phyloP scores from a whole-genome alignment of 2,797 vertebrate species.

The Tokudaia muenninki region DNA sequence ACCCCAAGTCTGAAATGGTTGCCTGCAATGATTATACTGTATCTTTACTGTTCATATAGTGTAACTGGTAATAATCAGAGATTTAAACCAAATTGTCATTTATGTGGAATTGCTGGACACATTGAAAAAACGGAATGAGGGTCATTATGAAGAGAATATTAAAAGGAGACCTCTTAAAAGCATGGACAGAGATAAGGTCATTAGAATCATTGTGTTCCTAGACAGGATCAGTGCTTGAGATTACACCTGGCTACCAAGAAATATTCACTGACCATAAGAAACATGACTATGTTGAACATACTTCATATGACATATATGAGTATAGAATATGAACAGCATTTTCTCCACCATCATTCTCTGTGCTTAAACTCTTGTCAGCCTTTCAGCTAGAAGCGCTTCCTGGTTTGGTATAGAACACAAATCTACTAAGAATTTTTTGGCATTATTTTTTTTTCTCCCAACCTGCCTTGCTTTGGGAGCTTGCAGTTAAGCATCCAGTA shows the following conservation, averaged over 20 bases:
- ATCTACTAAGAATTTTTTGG: neutral
- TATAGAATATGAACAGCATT: neutral
- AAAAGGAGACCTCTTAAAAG: constrained; percentile 12
- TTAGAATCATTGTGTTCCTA: neutral
- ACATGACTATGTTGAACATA: constrained; percentile 8
- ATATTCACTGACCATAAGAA: neutral
- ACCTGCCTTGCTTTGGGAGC: neutral
- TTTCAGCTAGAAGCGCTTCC: neutral
- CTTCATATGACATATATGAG: neutral
- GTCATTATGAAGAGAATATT: neutral
- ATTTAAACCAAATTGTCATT: neutral
- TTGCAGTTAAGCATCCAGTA: neutral
- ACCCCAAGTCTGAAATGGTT: neutral
- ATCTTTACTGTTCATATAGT: neutral
- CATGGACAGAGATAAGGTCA: neutral
- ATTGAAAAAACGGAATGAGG: neutral
- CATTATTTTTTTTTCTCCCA: neutral
- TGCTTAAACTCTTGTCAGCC: neutral
- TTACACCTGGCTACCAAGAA: neutral
- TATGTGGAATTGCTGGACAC: neutral
- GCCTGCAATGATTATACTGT: neutral
- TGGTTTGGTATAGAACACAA: neutral
- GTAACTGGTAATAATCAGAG: neutral
- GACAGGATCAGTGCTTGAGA: neutral
- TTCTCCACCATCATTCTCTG: neutral